Conservation (phyloP, 2,113 vertebrate genomes). For the Ptyas mucosa region DNA sequence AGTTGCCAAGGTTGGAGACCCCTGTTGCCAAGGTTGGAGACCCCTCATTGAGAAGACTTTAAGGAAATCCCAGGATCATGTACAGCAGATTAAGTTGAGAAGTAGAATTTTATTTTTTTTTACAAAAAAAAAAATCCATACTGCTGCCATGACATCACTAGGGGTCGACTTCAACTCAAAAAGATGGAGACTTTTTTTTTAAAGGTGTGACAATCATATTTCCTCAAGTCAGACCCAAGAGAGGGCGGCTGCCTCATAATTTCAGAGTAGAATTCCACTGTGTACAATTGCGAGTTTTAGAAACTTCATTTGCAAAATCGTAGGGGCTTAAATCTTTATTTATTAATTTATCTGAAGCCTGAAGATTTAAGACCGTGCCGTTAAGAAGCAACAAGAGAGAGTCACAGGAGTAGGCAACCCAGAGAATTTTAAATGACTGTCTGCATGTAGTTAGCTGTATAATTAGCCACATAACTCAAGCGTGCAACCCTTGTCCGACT, state of each 20-base stretch:
- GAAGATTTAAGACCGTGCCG: not conserved
- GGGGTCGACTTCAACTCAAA: not conserved
- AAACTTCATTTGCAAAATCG: not conserved
- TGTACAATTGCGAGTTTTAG: not conserved
- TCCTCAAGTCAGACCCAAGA: not conserved
- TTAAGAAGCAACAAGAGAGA: slow-evolving; percentile 18
- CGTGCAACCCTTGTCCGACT: not conserved
- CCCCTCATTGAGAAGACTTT: not conserved
- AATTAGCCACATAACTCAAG: slow-evolving; percentile 31
- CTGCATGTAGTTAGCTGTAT: slow-evolving; percentile 20
- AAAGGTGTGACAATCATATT: not conserved
- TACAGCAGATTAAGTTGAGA: not conserved
- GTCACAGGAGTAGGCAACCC: slow-evolving; percentile 18
- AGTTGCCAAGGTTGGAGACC: too few relatives aligned
- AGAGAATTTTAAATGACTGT: not conserved
- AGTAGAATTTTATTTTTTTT: not conserved
- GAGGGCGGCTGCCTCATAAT: not conserved
- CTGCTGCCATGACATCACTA: not conserved
- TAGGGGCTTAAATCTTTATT: not conserved
- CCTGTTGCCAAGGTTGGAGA: too few relatives aligned
- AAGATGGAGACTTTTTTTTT: not conserved
- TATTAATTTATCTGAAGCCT: not conserved
- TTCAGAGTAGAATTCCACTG: not conserved
- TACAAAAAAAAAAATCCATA: not conserved
- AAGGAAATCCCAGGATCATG: not conserved